Base-by-base conservation (phyloP, 2,888 invertebrate species). In the Patella depressa region DNA sequence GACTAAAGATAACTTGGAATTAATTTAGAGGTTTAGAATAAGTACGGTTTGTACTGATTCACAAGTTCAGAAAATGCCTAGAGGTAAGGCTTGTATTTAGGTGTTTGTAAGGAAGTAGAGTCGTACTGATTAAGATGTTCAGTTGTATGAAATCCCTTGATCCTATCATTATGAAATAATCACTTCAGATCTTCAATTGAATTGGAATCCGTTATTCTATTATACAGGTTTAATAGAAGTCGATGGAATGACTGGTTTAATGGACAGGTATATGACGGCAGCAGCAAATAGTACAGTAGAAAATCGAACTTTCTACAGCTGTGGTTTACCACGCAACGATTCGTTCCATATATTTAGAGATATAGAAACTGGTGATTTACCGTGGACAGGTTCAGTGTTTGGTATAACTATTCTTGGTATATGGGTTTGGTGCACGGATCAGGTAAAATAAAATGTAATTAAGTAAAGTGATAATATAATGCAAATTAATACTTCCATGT, bases 191-290 rank as follows among this genome's bases (percentile, higher is more conserved):
- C 3, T 45, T 45, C 7, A 7, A 45, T 45, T 45, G 45, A 5
- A 5, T 7, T 45, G 0, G 5, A 34, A 5, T 65, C 34, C 4
- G 34, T 34, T 45, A 45, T 45, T 45, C 5, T 45, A 45, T 45
- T 45, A 24, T 72, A 3, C 75, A 86, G 88, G 82, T 53, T 80
- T 88, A 74, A 72, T 84, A 24, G 87, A 89, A 70, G 91, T 93
- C 14, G 93, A 93, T 12, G 93, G 93, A 3, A 92, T 92, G 84
- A 81, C 88, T 9, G 86, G 85, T 15, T 85, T 93, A 80, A 85
- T 91, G 34, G 83, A 86, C 3, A 87, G 89, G n/a, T 93, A 90
- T 83, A 88, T 88, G 85, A 82, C 85, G 5, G 89, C 92, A 1
- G 85, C 89, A 11, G 90, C 92, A 0, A 90, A 89, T 75, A 88